Base-by-base conservation (phyloP, 2,797 vertebrate species). In the Danio choprae region DNA sequence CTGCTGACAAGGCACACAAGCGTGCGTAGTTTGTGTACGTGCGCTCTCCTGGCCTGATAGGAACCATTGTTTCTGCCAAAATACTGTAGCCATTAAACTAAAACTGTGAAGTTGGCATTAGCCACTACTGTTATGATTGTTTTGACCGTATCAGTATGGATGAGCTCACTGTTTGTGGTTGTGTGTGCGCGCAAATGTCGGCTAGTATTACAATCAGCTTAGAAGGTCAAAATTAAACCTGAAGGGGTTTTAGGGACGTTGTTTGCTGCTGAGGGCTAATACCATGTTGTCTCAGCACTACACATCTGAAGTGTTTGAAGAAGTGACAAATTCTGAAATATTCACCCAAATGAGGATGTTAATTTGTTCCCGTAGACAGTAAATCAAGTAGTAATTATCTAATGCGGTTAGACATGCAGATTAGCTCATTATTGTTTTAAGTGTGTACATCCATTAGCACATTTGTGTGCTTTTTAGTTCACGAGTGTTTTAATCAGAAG, bases 331-430 rank as follows among this genome's bases (percentile, higher is more conserved):
- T 68, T 53, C 38, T 36, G 38, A 16, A 36, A 15, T 48, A 51
- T 63, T 10, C 3, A 70, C 16, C 51, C 22, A 81, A 59, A 67
- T 53, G 22, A 20, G 20, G 48, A 56, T 58, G 50, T 29, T 77
- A 64, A 82, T 82, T 73, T 50, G 43, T 72, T 71, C 38, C 22
- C 29, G 59, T 59, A 36, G 50, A 76, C 18, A 63, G 22, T 65
- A 65, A 82, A 58, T 82, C 29, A 65, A 51, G 74, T 18, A 40
- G 67, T 82, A 43, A 77, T 77, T 48, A 73, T 10, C 51, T 72
- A 67, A 77, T 67, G 38, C 0, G 1, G 8, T 41, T 36, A 36
- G 48, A 67, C 51, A 41, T 29, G 16, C 44, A 51, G 15, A 82
- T 82, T 51, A 73, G 68, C 53, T 65, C 60, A 67, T 56, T 65